Evolutionary conservation across 2,113 vertebrate genomes (phyloP), one percentile per base, ranked within the genome.

Genomic region (Lophius piscatorius): DNA sequence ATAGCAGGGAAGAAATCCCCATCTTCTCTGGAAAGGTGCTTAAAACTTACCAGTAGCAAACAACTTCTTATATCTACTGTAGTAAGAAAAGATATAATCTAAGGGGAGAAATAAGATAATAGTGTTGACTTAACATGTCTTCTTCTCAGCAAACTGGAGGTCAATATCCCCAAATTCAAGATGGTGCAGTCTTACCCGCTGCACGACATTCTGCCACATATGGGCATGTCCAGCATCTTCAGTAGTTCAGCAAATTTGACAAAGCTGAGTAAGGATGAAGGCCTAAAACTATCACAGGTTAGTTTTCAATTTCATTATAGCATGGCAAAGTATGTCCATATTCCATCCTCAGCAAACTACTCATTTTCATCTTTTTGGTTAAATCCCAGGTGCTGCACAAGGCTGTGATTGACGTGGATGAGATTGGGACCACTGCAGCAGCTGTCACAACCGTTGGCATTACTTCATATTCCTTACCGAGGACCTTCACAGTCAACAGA

Each of bases 131-230:
- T 3, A 44, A 20, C 31, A 41, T 39, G 13, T 71, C 11, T 61
- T 56, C 21, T 70, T 76, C 63, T 20, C 70, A 99, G 95, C 20
- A 92, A 93, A 86, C 74, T 91, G 59, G 96, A 97, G 23, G 83
- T 97, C 70, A 88, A 88, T 55, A 75, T 98, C 62, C 95, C 96
- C 9, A 95, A 94, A 80, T 95, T 98, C 83, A 94, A 92, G 86
- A 81, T 96, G 86, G 93, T 94, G 44, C 90, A 94, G 72, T 93
- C 92, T 6, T 95, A 96, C 36, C 74, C 91, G 66, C 85, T 97
- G 84, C 93, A 95, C 1, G 71, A 90, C 17, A 42, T 94, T 23
- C 92, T 98, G 12, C 88, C 92, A 20, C 67, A 88, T 36, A 76
- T 97, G 87, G 94, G 94, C 61, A 90, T 98, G 69, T 62, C 51